Evolutionary conservation across 1,140 invertebrate genomes (phyloP), one percentile per base, ranked within the genome.

Genomic region (Whitmania pigra): DNA sequence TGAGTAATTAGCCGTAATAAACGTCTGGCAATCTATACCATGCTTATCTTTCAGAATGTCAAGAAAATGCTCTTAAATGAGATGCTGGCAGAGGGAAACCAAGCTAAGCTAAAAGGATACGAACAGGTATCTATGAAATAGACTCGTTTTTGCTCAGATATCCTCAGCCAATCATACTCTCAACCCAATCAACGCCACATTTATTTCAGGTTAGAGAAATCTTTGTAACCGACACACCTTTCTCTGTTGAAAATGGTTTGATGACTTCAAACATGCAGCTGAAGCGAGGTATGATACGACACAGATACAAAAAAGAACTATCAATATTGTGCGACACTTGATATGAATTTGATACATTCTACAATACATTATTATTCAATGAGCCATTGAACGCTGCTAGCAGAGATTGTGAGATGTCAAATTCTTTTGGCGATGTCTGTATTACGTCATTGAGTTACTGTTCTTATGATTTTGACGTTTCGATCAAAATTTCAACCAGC

Each of bases 251-350:
- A 84, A 98, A 99, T 83, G 93, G 91, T 73, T 87, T 99, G 22
- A 84, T 99, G 36, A 98, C 96, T 53, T 95, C 96, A 53, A 97
- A 94, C 57, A 85, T 98, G 79, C 99, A 99, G 84, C 88, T 90
- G 73, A 97, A 96, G 84, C 85, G 93, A 81, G 89, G 90, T 63
- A 89, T 94, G 80, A 86, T 95, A 71, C 90, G 80, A 90, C 87
- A 69, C 91, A 91, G 78, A 95, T 94, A 83, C 91, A 91, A 78
- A 89, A 90, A 17, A 90, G 93, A 80, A 85, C 94, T 76, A 90
- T 93, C 79, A 90, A 92, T 4, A 81, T 90, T 96, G 87, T 96
- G 94, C 66, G 25, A 13, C 15, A 53, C 57, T 63, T 31, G 29
- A 63, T 31, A 63, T 22, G 57, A 63, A 63, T 18, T 22, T 17